A percentile compares a stretch with the other conserved stretches of the same genome.
These are phyloP conservation scores for Drosophila fuyamai DNA, from an alignment of 1,140 invertebrate species.

Conservation along the genomic window DNA sequence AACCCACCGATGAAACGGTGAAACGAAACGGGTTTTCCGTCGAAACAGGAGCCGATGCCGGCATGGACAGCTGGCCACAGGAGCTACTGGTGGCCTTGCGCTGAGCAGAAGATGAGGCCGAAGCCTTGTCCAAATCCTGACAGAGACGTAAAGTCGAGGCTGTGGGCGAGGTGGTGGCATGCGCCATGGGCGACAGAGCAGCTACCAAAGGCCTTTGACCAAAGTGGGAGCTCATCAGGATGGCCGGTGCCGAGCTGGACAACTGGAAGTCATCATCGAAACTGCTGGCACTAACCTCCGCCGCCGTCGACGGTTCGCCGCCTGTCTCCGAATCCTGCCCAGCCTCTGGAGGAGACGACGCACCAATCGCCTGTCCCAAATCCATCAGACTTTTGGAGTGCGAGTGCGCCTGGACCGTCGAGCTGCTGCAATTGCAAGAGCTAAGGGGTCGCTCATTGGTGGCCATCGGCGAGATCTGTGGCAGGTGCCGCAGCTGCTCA, in stretches of 20 bases:
- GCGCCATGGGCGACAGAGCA: constrained; percentile 15
- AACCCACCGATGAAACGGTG: constrained; percentile 15
- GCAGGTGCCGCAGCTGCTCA: constrained; percentile 47
- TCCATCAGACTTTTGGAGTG: constrained; percentile 76
- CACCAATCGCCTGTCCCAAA: constrained; percentile 12
- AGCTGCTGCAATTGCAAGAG: constrained; percentile 67
- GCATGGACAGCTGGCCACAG: constrained; percentile 60
- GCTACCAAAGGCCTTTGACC: constrained; percentile 11
- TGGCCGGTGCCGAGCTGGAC: constrained; percentile 72
- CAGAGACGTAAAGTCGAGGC: constrained; percentile 72
- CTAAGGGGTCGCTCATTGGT: constrained; percentile 86
- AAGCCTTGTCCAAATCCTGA: constrained; percentile 57
- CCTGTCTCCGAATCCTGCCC: neutral
- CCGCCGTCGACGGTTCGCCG: neutral
- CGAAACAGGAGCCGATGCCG: constrained; percentile 51
- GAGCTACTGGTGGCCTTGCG: constrained; percentile 58
- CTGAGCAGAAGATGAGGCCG: neutral
- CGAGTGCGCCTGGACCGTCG: constrained; percentile 45
- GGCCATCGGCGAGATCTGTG: constrained; percentile 76
- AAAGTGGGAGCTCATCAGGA: constrained; percentile 65
- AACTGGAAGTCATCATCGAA: constrained; percentile 72
- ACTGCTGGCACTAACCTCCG: constrained; percentile 31
- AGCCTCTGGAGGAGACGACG: constrained; percentile 1
- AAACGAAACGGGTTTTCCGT: constrained; percentile 69
- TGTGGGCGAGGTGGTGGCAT: constrained; percentile 64